These are phyloP conservation scores for Drosophila heteroneura DNA, from an alignment of 2,888 invertebrate genomes.

Conservation along the genomic window DNA sequence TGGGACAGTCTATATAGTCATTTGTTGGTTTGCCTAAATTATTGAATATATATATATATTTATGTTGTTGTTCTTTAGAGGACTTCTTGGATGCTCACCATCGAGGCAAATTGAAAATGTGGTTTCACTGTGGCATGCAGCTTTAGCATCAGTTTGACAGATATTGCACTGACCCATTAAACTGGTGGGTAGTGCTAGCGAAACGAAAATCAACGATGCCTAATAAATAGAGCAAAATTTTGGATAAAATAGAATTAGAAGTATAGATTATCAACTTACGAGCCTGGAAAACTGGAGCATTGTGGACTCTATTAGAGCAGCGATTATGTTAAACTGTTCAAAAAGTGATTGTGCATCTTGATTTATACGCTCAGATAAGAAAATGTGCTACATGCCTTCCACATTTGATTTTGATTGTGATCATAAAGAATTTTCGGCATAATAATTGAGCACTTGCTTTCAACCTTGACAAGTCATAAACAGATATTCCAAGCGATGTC, in stretches of 20 bases:
- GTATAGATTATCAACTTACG: slow-evolving; percentile 3
- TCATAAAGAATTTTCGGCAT: slow-evolving; percentile 19
- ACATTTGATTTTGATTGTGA: slow-evolving; percentile 7
- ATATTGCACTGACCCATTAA: slow-evolving; percentile 31
- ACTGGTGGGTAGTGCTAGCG: slow-evolving; percentile 2
- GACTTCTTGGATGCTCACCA: slow-evolving; percentile 21
- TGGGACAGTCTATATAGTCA: slow-evolving; percentile 44
- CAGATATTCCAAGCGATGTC: background rate
- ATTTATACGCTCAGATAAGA: slow-evolving; percentile 26
- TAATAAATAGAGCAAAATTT: background rate
- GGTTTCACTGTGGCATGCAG: slow-evolving; percentile 48
- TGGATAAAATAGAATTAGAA: background rate
- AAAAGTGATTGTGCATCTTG: background rate
- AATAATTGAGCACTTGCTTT: slow-evolving; percentile 2
- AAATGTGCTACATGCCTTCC: background rate
- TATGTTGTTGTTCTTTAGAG: background rate
- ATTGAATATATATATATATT: background rate
- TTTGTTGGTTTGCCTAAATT: slow-evolving; percentile 27
- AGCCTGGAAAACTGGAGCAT: slow-evolving; percentile 18
- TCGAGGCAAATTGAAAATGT: slow-evolving; percentile 47
- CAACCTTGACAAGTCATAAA: slow-evolving; percentile 10
- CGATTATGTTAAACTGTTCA: slow-evolving; percentile 4
- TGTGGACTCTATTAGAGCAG: background rate
- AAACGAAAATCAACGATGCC: slow-evolving; percentile 8
- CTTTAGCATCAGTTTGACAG: slow-evolving; percentile 33